Conservation (phyloP, 2,113 vertebrate genomes). For the Hymenochirus boettgeri region DNA sequence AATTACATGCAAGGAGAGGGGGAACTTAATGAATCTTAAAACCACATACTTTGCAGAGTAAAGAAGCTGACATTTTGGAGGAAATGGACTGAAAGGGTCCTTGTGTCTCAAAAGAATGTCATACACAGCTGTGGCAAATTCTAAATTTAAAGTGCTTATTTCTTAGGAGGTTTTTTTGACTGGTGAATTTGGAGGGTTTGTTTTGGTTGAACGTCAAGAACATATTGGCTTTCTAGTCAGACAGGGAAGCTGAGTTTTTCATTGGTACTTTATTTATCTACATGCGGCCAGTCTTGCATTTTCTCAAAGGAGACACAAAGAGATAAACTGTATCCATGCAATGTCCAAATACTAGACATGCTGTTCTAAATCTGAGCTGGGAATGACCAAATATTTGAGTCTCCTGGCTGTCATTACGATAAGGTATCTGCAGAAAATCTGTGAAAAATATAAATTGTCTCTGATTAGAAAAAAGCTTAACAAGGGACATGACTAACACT, state of each 20-base stretch:
- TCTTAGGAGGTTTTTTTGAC: slow-evolving; percentile 43
- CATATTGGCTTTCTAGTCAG: slow-evolving; percentile 34
- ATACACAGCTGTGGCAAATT: slow-evolving; percentile 43
- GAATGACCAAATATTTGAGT: not conserved
- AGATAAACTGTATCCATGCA: slow-evolving; percentile 1
- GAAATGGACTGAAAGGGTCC: slow-evolving; percentile 35
- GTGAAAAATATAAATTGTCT: too few relatives aligned
- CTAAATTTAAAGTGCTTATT: slow-evolving; percentile 43
- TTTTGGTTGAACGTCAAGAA: slow-evolving; percentile 41
- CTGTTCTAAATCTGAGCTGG: not conserved
- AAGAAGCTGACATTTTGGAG: slow-evolving; percentile 43
- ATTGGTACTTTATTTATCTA: slow-evolving; percentile 36
- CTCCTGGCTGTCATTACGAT: not conserved
- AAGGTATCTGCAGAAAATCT: not conserved
- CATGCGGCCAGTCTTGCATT: slow-evolving; percentile 29
- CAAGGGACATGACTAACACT: too few relatives aligned
- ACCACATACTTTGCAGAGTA: slow-evolving; percentile 37
- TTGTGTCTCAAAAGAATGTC: slow-evolving; percentile 42
- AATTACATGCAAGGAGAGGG: slow-evolving; percentile 26
- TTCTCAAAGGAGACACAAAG: slow-evolving; percentile 17
- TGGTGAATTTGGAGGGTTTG: slow-evolving; percentile 38
- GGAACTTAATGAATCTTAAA: slow-evolving; percentile 44
- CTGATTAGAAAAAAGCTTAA: too few relatives aligned
- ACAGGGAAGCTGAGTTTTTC: slow-evolving; percentile 18
- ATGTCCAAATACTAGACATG: not conserved